phyloP scores from a whole-genome alignment of 2,113 vertebrate genomes.

The Scopus umbretta region DNA sequence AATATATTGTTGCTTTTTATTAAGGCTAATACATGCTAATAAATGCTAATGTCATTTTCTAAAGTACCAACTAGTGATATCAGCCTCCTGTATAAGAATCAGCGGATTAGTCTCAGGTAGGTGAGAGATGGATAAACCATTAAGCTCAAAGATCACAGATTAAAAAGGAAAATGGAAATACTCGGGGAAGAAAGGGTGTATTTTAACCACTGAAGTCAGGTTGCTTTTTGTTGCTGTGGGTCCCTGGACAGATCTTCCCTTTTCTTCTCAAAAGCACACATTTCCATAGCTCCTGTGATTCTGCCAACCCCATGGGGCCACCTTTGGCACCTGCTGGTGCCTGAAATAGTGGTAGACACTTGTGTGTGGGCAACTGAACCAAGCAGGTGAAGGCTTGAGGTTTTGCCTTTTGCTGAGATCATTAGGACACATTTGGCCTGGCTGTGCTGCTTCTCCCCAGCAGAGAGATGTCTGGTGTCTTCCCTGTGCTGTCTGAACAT shows the following conservation, averaged over 20 bases:
- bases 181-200: neutral
- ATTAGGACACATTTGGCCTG: neutral
- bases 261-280: rapidly evolving
- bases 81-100: neutral
- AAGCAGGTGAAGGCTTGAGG: neutral
- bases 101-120: neutral
- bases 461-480: neutral
- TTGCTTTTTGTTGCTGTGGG: neutral
- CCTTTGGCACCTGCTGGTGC: neutral
- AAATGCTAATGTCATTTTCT: slow-evolving; percentile 5
- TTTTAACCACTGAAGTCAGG: neutral
- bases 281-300: neutral
- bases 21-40: slow-evolving; percentile 61
- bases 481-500: neutral
- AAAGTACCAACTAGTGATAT: neutral
- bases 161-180: neutral
- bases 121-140: neutral
- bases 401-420: neutral
- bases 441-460: neutral
- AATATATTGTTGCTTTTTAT: slow-evolving; percentile 39
- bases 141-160: neutral
- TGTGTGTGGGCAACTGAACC: rapidly evolving
- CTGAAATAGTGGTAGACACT: neutral
- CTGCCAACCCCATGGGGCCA: neutral
- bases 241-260: neutral